A percentile compares a stretch with the other conserved stretches of the same genome.
Conservation (phyloP, 2,797 vertebrate species). For the Sphenodon punctatus region DNA sequence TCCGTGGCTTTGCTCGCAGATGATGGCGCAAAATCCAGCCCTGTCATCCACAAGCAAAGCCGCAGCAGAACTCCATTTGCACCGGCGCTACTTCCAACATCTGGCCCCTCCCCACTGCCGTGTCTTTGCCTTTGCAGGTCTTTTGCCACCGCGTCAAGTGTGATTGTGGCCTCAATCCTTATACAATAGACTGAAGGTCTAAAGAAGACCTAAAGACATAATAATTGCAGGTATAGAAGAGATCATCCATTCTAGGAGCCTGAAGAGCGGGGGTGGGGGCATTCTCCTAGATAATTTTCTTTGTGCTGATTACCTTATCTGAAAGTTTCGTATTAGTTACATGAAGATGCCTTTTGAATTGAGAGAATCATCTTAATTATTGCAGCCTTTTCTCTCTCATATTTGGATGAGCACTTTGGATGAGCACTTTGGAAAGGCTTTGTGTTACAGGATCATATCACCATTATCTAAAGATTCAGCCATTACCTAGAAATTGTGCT, state of each 20-base stretch:
- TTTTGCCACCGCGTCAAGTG: too few species aligned
- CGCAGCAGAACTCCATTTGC: too few species aligned
- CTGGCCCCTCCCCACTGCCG: too few species aligned
- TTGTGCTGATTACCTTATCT: not conserved
- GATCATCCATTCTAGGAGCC: not conserved
- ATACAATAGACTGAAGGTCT: not conserved
- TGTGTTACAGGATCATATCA: constrained; percentile 9
- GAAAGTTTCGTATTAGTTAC: not conserved
- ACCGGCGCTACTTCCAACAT: too few species aligned
- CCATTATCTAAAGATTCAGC: constrained; percentile 23
- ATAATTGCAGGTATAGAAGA: not conserved
- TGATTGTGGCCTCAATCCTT: too few species aligned
- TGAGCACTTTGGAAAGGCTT: constrained; percentile 20
- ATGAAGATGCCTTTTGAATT: not conserved
- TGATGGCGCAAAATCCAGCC: too few species aligned
- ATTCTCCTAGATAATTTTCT: not conserved
- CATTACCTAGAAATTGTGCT: constrained; percentile 52
- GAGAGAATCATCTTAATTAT: constrained; percentile 6
- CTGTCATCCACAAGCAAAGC: too few species aligned
- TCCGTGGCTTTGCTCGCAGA: too few species aligned
- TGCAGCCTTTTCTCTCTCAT: constrained; percentile 2
- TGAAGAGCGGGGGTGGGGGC: not conserved
- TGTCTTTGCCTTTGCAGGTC: too few species aligned
- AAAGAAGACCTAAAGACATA: not conserved
- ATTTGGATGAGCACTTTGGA: too few species aligned